Evolutionary conservation across 1,140 invertebrate genomes (phyloP), one percentile per base, ranked within the genome.

Genomic region (Plodia interpunctella): DNA sequence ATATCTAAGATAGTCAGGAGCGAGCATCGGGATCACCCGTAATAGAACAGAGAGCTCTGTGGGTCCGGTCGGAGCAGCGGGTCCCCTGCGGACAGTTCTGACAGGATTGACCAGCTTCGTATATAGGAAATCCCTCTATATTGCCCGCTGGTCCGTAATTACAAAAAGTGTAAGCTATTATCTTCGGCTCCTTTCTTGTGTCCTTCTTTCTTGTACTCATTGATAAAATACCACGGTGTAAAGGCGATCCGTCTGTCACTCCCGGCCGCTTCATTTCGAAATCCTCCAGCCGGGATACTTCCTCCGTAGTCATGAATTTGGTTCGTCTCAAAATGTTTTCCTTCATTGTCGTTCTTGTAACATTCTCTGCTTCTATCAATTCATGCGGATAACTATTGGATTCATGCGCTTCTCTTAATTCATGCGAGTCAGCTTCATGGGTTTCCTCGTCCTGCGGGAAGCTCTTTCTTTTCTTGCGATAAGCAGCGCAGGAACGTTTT

Each of bases 131-230:
- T 1, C 86, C 86, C 15, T 84, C 80, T 32, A 86, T 78, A 58
- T 88, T 88, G 10, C 86, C 86, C 20, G 83, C 83, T 19, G 86
- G 86, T 2, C 86, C 86, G 44, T 88, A 88, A 59, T 88, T 87
- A 61, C 86, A 88, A 68, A 88, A 77, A 44, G 84, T 87, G 54
- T 78, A 85, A 0, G 81, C 83, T 60, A 87, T 70, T 19, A 88
- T 79, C 57, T 76, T 78, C 0, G 71, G 57, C 15, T 82, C 76
- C 25, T 68, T 65, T 15, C 63, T 57, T 57, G 59, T 68, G 25
- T 63, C 67, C n/a, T 59, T 59, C 52, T 65, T 70, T n/a, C 56
- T 63, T 9, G 57, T 50, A 0, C 58, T 52, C 10, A 5, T 49
- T 19, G 76, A 60, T 0, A 73, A 52, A 38, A 74, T 44, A 10